Conservation (phyloP, 2,113 vertebrate species). For the chimpanzee (Pan troglodytes) region DNA sequence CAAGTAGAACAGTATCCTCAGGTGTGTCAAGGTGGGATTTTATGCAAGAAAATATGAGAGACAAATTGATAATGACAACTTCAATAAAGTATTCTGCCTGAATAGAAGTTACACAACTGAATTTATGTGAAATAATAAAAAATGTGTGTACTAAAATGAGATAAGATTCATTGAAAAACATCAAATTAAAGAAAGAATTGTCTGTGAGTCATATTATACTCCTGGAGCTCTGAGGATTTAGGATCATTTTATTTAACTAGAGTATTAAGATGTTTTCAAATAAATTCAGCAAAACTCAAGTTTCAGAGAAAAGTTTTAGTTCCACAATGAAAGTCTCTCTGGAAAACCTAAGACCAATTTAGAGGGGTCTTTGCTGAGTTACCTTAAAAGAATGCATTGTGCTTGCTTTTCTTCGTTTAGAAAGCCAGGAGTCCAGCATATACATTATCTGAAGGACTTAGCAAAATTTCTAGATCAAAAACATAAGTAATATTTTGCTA, state of each 20-base stretch:
- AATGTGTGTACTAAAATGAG: not conserved
- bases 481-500: not conserved
- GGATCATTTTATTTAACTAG: not conserved
- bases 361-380: not conserved
- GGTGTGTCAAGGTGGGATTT: not conserved
- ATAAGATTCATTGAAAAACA: not conserved
- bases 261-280: slow-evolving; percentile 29
- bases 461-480: not conserved
- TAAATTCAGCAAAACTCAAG: not conserved
- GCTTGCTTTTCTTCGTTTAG: not conserved
- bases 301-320: not conserved
- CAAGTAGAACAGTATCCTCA: not conserved
- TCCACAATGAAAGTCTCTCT: not conserved
- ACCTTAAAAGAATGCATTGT: not conserved
- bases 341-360: not conserved
- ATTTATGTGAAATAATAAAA: not conserved
- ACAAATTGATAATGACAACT: not conserved
- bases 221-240: not conserved
- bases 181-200: not conserved
- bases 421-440: not conserved
- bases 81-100: not conserved
- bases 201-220: not conserved
- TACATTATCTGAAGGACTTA: not conserved
- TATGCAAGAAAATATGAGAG: not conserved
- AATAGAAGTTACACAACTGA: not conserved